These are phyloP conservation scores for Netelia inedita DNA, from an alignment of 2,888 invertebrate genomes.

Conservation along the genomic window DNA sequence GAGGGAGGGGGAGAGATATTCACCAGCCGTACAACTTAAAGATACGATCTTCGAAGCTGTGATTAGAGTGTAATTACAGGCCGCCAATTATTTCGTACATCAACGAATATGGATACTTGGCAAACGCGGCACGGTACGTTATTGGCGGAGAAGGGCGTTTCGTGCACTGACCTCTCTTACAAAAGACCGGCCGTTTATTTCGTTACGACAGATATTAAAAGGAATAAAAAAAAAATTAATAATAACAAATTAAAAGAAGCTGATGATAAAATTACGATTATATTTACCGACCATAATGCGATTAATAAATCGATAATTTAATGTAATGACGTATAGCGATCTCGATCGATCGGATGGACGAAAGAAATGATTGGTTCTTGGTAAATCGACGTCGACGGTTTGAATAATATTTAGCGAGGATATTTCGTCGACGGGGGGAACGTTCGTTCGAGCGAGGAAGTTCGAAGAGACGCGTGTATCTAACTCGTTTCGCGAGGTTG, in stretches of 20 bases:
- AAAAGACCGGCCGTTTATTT: slow-evolving; percentile 40
- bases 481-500: slow-evolving; percentile 50
- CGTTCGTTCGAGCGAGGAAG: too few species aligned
- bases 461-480: too few species aligned
- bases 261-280: not conserved
- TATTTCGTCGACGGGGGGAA: too few species aligned
- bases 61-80: slow-evolving; percentile 64
- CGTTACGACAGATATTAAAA: slow-evolving; percentile 3
- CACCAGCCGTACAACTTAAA: slow-evolving; percentile 15
- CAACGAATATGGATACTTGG: slow-evolving; percentile 37
- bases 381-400: too few species aligned
- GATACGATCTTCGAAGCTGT: slow-evolving; percentile 54
- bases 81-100: slow-evolving; percentile 60
- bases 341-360: too few species aligned
- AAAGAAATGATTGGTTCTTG: too few species aligned
- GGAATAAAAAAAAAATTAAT: not conserved
- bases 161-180: not conserved
- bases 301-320: too few species aligned
- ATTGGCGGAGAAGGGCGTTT: slow-evolving; percentile 31
- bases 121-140: not conserved
- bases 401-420: too few species aligned
- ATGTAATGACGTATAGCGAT: too few species aligned
- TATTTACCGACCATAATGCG: too few species aligned
- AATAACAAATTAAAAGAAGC: not conserved
- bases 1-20: slow-evolving; percentile 17